Base-by-base conservation (phyloP, 1,140 invertebrate species). In the Drosophila prosaltans region DNA sequence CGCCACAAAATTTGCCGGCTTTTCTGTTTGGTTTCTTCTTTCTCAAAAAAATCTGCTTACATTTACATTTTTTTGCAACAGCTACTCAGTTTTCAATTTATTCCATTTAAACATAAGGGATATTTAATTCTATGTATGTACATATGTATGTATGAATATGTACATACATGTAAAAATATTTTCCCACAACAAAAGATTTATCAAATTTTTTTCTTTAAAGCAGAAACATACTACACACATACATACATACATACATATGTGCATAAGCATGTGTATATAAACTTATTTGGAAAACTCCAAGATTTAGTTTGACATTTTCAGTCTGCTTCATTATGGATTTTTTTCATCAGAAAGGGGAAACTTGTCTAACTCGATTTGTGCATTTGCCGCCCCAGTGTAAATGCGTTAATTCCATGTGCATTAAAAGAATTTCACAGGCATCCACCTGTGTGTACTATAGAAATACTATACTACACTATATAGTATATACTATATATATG, bases 1-100 rank as follows among this genome's bases (percentile, higher is more conserved):
- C 83, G 16, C 16, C 80, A 72, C 63, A 74, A 66, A 9, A 55
- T 58, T 63, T 51, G 73, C 68, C 69, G 68, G 70, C 60, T 71
- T 80, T 78, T 86, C 69, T 70, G 40, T 81, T 72, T 26, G 28
- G 65, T 43, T 62, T 75, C 40, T 28, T 30, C 16, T 11, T 58
- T 65, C 72, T 39, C 28, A 11, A 21, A 45, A 30, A 48, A 63
- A 30, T 43, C 28, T 41, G 60, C 40, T 28, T 30, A 40, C 26
- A 63, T 16, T 28, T 7, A 45, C 1, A 26, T 51, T 26, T 51
- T 26, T 26, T 26, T 26, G 8, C 39, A 9, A 51, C n/a, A 26
- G 28, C 28, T 21, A 9, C 57, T 59, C 32, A 24, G 57, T 24
- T 59, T 59, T 59, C 57, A 40, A 24, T 39, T 24, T 6, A 10